phyloP scores from a whole-genome alignment of 2,888 invertebrate genomes.

The Ichneumoninae sp. region DNA sequence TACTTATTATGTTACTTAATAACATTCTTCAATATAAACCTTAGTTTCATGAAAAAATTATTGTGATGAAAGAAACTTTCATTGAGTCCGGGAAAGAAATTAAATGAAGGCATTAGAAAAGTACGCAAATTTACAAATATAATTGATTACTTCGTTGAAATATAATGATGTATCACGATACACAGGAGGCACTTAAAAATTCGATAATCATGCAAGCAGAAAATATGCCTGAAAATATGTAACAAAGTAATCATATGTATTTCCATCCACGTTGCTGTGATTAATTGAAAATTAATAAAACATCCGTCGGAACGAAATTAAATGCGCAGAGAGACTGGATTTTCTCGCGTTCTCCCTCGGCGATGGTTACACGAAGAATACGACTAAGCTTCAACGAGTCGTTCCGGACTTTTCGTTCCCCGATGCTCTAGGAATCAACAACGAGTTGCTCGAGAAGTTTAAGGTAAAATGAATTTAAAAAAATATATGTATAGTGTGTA shows the following conservation, averaged over 20 bases:
- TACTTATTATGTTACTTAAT: too few species aligned
- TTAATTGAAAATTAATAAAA: conserved; percentile 13
- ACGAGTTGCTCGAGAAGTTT: conserved; percentile 69
- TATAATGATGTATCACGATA: background rate
- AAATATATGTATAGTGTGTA: conserved; percentile 2
- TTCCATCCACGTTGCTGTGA: background rate
- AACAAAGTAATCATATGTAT: background rate
- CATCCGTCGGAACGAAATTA: conserved; percentile 23
- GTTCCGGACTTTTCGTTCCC: conserved; percentile 67
- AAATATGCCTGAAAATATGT: conserved; percentile 8
- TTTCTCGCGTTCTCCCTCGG: conserved; percentile 71
- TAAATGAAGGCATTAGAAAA: background rate
- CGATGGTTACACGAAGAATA: conserved; percentile 67
- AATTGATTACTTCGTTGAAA: background rate
- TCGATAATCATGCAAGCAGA: conserved; percentile 3
- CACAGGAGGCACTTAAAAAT: background rate
- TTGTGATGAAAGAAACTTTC: conserved; percentile 7
- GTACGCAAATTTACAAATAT: background rate
- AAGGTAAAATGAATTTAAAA: conserved; percentile 58
- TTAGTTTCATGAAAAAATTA: background rate
- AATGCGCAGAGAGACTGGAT: conserved; percentile 66
- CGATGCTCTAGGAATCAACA: conserved; percentile 66
- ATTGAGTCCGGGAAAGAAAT: background rate
- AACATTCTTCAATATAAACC: too few species aligned
- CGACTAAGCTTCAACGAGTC: conserved; percentile 44